A percentile compares a stretch with the other conserved stretches of the same genome.
phyloP scores from a whole-genome alignment of 2,888 invertebrate genomes.

The Calliopum simillimum region DNA sequence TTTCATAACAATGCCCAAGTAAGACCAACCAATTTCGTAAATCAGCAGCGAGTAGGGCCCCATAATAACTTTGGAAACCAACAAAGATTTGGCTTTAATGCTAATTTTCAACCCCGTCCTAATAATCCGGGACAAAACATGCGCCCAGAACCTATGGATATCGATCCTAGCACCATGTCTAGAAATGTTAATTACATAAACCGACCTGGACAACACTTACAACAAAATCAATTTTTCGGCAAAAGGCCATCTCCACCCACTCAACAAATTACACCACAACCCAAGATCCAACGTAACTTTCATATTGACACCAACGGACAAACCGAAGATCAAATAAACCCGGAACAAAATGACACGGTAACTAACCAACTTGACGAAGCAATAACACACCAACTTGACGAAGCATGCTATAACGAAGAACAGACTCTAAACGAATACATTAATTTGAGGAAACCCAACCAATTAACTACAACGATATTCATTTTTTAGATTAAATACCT shows the following conservation, averaged over 20 bases:
- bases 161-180: constrained; percentile 14
- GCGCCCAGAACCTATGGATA: constrained; percentile 25
- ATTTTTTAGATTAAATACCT: constrained; percentile 8
- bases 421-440: constrained; percentile 3
- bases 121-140: background rate
- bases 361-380: too few relatives aligned
- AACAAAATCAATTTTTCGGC: constrained; percentile 28
- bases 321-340: background rate
- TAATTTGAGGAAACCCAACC: background rate
- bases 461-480: background rate
- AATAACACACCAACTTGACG: too few relatives aligned
- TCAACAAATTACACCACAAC: background rate
- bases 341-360: too few relatives aligned
- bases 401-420: background rate
- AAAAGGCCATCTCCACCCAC: constrained; percentile 35
- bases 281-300: constrained; percentile 4
- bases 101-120: background rate
- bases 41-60: background rate
- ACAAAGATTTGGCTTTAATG: background rate
- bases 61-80: constrained; percentile 5
- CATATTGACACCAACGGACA: background rate
- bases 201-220: constrained; percentile 10
- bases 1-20: background rate
- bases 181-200: constrained; percentile 37
- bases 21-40: background rate